Base-by-base conservation (phyloP, 2,888 invertebrate genomes). In the Eueremaeus valkanovi region DNA sequence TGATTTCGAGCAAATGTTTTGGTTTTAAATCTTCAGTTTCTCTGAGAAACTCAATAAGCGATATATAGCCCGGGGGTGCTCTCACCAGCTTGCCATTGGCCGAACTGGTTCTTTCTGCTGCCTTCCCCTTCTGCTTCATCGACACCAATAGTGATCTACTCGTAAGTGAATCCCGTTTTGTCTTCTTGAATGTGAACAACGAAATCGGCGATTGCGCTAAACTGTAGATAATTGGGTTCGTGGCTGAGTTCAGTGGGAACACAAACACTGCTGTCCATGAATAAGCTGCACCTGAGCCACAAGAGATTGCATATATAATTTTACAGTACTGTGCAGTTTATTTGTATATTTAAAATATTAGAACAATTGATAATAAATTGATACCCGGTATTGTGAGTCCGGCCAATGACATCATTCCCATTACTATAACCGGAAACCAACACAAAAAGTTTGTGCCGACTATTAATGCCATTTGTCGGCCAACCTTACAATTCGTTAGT, bases 261-360 rank as follows among this genome's bases (percentile, higher is more conserved):
- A 81, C 80, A 70, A 81, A 81, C 55, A 81, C 81, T 9, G 81
- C 81, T 49, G 80, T 81, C 81, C 81, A 81, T 1, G 81, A 81
- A 76, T 82, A 81, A 3, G 80, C 81, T 45, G 78, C 78, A 5
- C 81, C 80, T 79, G 55, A 21, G 11, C 2, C 2, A 21, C 11
- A 55, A 27, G 6, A n/a, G n/a, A n/a, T n/a, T n/a, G n/a, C n/a
- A n/a, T n/a, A n/a, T n/a, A n/a, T n/a, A n/a, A n/a, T n/a, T n/a
- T n/a, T n/a, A n/a, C n/a, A n/a, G n/a, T n/a, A n/a, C n/a, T n/a
- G n/a, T n/a, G n/a, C n/a, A n/a, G n/a, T n/a, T n/a, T n/a, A n/a
- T n/a, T n/a, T n/a, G 27, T 8, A 3, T 24, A 27, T 55, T 55
- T 45, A 13, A 55, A 55, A 9, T 3, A 55, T 3, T 9, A 6